Evolutionary conservation across 2,113 vertebrate species (phyloP).

Genomic region (Rallus limicola): DNA sequence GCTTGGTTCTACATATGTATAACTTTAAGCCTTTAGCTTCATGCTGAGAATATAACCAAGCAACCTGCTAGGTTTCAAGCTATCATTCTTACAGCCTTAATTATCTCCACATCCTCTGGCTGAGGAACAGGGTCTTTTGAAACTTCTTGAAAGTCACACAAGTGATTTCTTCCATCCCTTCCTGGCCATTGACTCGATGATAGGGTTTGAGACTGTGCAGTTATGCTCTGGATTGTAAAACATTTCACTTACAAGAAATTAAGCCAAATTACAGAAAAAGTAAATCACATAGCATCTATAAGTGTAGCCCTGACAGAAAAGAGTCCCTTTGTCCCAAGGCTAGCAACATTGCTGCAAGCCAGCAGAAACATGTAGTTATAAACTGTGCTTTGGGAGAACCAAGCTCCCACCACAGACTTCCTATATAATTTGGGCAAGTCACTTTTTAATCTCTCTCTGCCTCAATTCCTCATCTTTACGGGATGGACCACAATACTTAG

Average conservation of each 20-base stretch:
- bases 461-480: neutral
- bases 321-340: neutral
- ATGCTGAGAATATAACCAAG: neutral
- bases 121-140: neutral
- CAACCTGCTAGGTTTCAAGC: neutral
- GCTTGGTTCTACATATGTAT: neutral
- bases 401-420: neutral
- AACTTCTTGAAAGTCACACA: neutral
- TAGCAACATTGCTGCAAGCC: neutral
- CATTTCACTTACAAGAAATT: neutral
- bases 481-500: neutral
- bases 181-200: neutral
- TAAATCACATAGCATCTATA: neutral
- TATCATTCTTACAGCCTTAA: neutral
- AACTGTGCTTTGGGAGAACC: neutral
- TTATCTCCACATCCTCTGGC: neutral
- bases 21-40: neutral
- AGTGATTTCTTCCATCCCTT: neutral
- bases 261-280: neutral
- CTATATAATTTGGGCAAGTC: slow-evolving; percentile 37
- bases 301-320: neutral
- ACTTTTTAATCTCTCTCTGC: neutral
- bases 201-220: neutral
- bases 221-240: neutral
- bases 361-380: neutral